Conservation (phyloP, 1,140 invertebrate species). For the Leptonema lineaticorne region DNA sequence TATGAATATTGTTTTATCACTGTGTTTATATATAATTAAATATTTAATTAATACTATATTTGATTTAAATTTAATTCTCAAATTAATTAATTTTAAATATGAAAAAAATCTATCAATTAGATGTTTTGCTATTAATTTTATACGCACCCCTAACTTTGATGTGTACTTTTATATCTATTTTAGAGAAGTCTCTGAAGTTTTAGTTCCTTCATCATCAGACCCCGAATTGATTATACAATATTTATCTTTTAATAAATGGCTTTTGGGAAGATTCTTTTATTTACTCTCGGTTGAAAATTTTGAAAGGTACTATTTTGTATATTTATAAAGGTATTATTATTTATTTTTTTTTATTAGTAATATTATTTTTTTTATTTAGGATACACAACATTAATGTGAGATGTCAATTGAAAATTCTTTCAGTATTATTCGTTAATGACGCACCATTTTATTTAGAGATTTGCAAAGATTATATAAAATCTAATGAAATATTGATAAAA, state of each 20-base stretch:
- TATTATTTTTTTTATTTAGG: conserved; percentile 45
- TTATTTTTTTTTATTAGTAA: neutral
- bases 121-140: too few species aligned
- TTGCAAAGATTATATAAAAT: conserved; percentile 50
- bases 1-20: too few species aligned
- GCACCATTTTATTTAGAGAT: conserved; percentile 54
- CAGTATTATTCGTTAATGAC: conserved; percentile 53
- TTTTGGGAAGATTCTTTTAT: conserved; percentile 59
- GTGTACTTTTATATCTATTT: conserved; percentile 44
- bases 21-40: too few species aligned
- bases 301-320: conserved; percentile 41
- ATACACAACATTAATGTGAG: conserved; percentile 54
- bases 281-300: conserved; percentile 56
- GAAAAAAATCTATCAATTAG: too few species aligned
- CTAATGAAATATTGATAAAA: neutral
- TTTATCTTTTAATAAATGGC: conserved; percentile 58
- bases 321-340: neutral
- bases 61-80: too few species aligned
- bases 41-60: too few species aligned
- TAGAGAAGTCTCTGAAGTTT: conserved; percentile 56
- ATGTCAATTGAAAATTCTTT: conserved; percentile 57
- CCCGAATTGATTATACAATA: conserved; percentile 54
- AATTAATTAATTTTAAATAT: too few species aligned
- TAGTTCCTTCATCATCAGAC: conserved; percentile 50
- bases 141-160: conserved; percentile 47